These are phyloP conservation scores for Laterallus jamaicensis DNA, from an alignment of 2,113 vertebrate species.

Conservation along the genomic window DNA sequence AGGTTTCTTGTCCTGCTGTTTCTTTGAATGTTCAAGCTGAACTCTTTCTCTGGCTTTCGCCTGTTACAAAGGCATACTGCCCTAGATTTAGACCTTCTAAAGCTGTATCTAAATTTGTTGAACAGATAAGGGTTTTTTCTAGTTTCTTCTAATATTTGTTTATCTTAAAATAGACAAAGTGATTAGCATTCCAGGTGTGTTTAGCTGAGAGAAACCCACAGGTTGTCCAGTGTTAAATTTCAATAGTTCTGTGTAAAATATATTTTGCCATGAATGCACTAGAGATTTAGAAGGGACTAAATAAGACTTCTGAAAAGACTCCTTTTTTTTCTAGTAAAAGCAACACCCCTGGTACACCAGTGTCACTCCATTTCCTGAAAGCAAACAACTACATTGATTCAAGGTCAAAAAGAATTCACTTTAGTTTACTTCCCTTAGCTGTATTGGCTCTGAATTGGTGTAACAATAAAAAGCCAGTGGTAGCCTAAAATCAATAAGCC, in stretches of 20 bases:
- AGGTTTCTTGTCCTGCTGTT: background rate
- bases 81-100: background rate
- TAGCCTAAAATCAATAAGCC: background rate
- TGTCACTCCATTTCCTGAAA: background rate
- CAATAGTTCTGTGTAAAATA: background rate
- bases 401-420: background rate
- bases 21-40: constrained; percentile 13
- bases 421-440: background rate
- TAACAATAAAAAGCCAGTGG: background rate
- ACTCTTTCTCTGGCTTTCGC: background rate
- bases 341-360: background rate
- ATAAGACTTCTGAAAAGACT: background rate
- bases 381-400: background rate
- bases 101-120: background rate
- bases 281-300: background rate
- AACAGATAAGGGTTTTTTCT: background rate
- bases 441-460: background rate
- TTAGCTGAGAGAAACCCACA: background rate
- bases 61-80: background rate
- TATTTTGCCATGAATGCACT: background rate
- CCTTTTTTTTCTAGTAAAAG: background rate
- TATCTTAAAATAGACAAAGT: background rate
- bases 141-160: background rate
- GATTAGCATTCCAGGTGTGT: background rate
- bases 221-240: background rate